Base-by-base conservation (phyloP, 2,113 vertebrate species). In the Ancistrus triradiatus region DNA sequence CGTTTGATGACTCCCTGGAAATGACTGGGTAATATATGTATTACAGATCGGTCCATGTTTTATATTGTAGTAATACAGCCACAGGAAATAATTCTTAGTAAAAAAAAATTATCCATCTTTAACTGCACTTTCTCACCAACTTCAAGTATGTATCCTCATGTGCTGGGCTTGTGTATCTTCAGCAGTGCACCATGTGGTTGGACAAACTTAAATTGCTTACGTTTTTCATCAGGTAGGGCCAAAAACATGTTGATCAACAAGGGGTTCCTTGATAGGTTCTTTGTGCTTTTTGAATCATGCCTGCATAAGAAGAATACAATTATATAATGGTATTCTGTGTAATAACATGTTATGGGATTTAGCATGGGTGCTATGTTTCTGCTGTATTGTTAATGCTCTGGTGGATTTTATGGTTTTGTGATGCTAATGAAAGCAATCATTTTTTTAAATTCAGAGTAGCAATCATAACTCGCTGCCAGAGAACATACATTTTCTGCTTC, bases 151-250 rank as follows among this genome's bases (percentile, higher is more conserved):
- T n/a, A n/a, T n/a, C n/a, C n/a, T n/a, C n/a, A n/a, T n/a, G n/a
- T n/a, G 27, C 27, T 25, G 11, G 31, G 31, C 31, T 35, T 11
- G 4, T 49, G 1, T 48, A 37, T 7, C 21, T n/a, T 48, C 2
- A 4, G 25, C 3, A 47, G 57, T 59, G 28, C 35, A 17, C 27
- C 66, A 59, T 37, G 73, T 75, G 52, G 64, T 76, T 81, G 76
- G 71, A 67, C 51, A 60, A 46, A 51, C 38, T 63, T 74, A 7
- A 31, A 31, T 31, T 31, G 27, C 3, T 31, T 31, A 4, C 3
- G 27, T n/a, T 7, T 31, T 31, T 31, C 71, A 75, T 63, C 53
- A 31, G 47, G 61, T 73, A 80, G 75, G 79, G 80, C 50, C 28
- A 10, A 2, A 33, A 33, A 27, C 15, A 52, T 18, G n/a, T n/a